These are phyloP conservation scores for Ctenopoma multispine DNA, from an alignment of 2,797 vertebrate species.

Conservation along the genomic window DNA sequence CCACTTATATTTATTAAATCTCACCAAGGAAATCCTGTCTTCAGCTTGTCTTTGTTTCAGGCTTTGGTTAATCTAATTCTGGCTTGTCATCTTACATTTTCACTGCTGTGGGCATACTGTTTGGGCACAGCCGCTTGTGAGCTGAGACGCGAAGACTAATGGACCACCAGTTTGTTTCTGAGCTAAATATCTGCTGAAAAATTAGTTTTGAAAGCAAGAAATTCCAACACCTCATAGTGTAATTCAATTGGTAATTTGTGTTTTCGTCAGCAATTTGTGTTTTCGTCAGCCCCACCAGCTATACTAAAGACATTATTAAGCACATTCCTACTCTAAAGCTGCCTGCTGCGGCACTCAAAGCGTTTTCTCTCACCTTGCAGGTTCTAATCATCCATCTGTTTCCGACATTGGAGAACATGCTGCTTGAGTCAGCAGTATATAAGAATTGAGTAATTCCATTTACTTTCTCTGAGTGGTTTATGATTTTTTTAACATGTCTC, in stretches of 20 bases:
- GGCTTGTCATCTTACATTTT: conserved; percentile 8
- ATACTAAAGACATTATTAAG: conserved; percentile 22
- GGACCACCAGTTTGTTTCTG: conserved; percentile 20
- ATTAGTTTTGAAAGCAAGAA: conserved; percentile 13
- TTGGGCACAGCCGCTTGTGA: conserved; percentile 3
- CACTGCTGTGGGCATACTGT: not conserved
- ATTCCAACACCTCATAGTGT: conserved; percentile 15
- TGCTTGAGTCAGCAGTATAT: conserved; percentile 51
- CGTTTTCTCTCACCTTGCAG: conserved; percentile 47
- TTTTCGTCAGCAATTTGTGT: too few species aligned
- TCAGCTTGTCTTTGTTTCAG: not conserved
- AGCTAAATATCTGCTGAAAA: conserved; percentile 12
- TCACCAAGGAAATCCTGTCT: not conserved
- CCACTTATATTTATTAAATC: not conserved
- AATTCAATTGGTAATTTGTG: conserved; percentile 36
- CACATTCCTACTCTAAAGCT: conserved; percentile 15
- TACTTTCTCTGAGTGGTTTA: conserved; percentile 4
- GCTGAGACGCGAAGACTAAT: conserved; percentile 27
- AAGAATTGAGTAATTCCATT: conserved; percentile 15
- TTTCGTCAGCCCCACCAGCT: conserved; percentile 45
- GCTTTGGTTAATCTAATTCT: not conserved
- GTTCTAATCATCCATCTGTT: conserved; percentile 55
- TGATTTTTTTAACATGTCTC: conserved; percentile 3
- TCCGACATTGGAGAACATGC: conserved; percentile 30
- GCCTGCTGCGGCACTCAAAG: conserved; percentile 20